phyloP scores from a whole-genome alignment of 2,113 vertebrate species.

The Thinocorus orbignyianus region DNA sequence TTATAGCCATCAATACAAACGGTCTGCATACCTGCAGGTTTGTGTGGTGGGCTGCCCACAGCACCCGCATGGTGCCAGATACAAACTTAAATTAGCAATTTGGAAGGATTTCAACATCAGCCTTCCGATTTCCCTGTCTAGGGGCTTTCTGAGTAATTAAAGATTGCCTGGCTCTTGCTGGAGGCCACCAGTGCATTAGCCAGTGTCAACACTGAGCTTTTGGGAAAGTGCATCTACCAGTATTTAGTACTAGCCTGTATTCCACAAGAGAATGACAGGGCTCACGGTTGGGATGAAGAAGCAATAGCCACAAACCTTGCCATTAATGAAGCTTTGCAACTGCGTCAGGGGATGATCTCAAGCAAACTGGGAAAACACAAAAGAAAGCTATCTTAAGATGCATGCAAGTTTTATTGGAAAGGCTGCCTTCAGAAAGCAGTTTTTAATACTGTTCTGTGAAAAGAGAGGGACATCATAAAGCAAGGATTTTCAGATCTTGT shows the following conservation, averaged over 20 bases:
- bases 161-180: not conserved
- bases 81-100: constrained; percentile 57
- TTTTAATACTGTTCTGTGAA: not conserved
- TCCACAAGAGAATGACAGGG: not conserved
- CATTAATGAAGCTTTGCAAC: not conserved
- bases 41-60: constrained; percentile 11
- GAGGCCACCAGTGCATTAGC: not conserved
- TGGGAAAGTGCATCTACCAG: not conserved
- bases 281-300: not conserved
- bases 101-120: constrained; percentile 50
- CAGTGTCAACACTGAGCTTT: not conserved
- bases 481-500: not conserved
- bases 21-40: constrained; percentile 10
- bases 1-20: constrained; percentile 26
- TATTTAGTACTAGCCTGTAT: not conserved
- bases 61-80: constrained; percentile 38
- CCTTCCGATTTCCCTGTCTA: constrained; percentile 4
- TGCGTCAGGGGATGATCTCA: not conserved
- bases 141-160: constrained; percentile 23
- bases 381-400: not conserved
- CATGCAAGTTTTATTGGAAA: not conserved
- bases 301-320: not conserved
- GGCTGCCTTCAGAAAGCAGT: not conserved
- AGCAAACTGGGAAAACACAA: not conserved
- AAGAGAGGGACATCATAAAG: not conserved